Evolutionary conservation across 2,797 vertebrate species (phyloP), one percentile per base, ranked within the genome.

Genomic region (Chiroxiphia lanceolata): DNA sequence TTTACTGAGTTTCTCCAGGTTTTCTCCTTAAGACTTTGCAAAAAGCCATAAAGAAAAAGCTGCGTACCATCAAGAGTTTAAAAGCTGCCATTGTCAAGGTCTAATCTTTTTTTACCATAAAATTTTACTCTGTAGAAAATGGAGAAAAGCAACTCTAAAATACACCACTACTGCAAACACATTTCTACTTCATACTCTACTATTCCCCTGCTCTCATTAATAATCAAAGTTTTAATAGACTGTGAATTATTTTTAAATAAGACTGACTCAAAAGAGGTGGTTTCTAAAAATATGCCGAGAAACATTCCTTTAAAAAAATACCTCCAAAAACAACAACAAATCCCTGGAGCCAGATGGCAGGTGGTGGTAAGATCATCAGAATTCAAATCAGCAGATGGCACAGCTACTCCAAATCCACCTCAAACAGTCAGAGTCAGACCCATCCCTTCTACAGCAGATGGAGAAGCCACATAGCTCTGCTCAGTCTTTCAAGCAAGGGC

Each of bases 381-480:
- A 91, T 25, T 84, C 92, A 83, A 57, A 84, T 95, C 94, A 94
- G 93, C 95, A 96, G 94, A 96, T 96, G 96, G 96, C 90, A 90
- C 76, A 89, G 94, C 93, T 63, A 93, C 92, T 93, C 87, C 91
- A 94, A 82, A 91, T 81, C 85, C 83, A 69, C 84, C 7, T n/a
- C 86, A 84, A 76, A 65, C 85, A 95, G 78, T 11, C 83, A 91
- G 91, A 94, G 93, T 29, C 86, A 87, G 91, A 27, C 25, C 78
- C 44, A 36, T 68, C 91, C 88, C 86, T 77, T 10, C 86, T 40
- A 33, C 15, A 90, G 94, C 95, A 96, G 96, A 95, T 89, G 96
- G 95, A 94, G 64, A 51, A 87, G 78, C 36, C 84, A 94, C 86
- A 57, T 48, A 94, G 80, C 94, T 84, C 89, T 80, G 80, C 93